Evolutionary conservation across 2,888 invertebrate genomes (phyloP).

Genomic region (Acrobasis consociella): DNA sequence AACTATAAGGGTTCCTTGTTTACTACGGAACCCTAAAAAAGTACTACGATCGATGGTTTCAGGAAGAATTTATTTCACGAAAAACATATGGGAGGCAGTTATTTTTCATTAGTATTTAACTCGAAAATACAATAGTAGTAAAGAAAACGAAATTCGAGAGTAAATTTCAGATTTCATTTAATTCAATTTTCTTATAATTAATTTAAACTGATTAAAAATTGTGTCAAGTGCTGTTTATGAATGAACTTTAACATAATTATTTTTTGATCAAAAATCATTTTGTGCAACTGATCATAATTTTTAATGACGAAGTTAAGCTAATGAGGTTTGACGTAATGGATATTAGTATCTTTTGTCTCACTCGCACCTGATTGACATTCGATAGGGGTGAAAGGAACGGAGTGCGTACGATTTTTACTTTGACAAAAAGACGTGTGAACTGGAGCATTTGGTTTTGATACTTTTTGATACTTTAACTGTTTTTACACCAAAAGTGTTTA

Average conservation of each 20-base stretch:
- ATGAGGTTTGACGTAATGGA: conserved; percentile 39
- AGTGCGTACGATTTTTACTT: conserved; percentile 49
- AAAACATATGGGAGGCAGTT: no score
- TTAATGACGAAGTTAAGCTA: conserved; percentile 37
- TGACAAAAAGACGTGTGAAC: conserved; percentile 48
- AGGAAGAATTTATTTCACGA: no score
- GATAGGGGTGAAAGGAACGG: conserved; percentile 60
- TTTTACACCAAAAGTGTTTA: neutral
- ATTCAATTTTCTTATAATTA: no score
- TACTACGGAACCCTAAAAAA: no score
- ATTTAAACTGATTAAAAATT: no score
- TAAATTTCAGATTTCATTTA: no score
- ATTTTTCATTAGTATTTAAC: no score
- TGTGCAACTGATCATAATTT: conserved; percentile 27
- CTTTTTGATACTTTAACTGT: conserved; percentile 40
- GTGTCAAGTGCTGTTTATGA: neutral
- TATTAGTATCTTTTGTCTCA: conserved; percentile 30
- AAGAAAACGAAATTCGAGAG: no score
- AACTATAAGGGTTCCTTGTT: no score
- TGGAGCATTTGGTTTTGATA: conserved; percentile 49
- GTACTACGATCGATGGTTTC: no score
- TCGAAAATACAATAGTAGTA: no score
- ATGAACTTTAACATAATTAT: conserved; percentile 1
- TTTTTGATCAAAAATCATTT: neutral
- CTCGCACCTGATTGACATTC: conserved; percentile 38